Base-by-base conservation (phyloP, 2,888 invertebrate species). In the Drosophila engyochracea region DNA sequence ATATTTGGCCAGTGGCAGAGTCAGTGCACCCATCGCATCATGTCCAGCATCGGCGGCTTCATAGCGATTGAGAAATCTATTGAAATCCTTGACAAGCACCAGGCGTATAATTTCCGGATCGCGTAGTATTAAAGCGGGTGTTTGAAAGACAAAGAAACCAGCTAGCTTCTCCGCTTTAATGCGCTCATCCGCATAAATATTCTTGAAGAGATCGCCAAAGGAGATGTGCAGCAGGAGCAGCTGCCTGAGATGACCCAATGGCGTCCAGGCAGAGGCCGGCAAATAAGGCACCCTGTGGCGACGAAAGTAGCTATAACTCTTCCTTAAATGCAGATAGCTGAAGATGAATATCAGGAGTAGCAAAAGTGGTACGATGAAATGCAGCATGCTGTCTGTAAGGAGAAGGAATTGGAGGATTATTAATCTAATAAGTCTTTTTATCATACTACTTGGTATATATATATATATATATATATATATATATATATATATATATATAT, bases 91-190 rank as follows among this genome's bases (percentile, higher is more conserved):
- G 19, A 94, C 90, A 19, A 94, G 77, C 6, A 94, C 70, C 4
- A 87, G 79, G 55, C 93, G 93, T 1, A 94, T 88, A 1, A 94
- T 70, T 28, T 93, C 92, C 0, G 93, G 94, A 80, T 94, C 94
- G 1, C 93, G 91, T 2, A 93, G 59, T 19, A 94, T 64, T 3
- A 94, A 39, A 5, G 91, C 91, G 0, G 94, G 94, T 4, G 91
- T 93, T 74, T 94, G 93, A n/a, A 94, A 91, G 3, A 94, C 83
- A 91, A 83, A 85, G 89, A 94, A 74, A 72, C 94, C 90, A 68
- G 82, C 83, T 55, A 93, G 30, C 68, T 92, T 79, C 62, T 69
- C 61, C 63, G 90, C 30, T 69, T 70, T 7, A 30, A 80, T 33
- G 9, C 61, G 14, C 0, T 70, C 54, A 65, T 91, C 68, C 0